A percentile compares a stretch with the other conserved stretches of the same genome.
Conservation (phyloP, 2,888 invertebrate species). For the Aspidiotus destructor region DNA sequence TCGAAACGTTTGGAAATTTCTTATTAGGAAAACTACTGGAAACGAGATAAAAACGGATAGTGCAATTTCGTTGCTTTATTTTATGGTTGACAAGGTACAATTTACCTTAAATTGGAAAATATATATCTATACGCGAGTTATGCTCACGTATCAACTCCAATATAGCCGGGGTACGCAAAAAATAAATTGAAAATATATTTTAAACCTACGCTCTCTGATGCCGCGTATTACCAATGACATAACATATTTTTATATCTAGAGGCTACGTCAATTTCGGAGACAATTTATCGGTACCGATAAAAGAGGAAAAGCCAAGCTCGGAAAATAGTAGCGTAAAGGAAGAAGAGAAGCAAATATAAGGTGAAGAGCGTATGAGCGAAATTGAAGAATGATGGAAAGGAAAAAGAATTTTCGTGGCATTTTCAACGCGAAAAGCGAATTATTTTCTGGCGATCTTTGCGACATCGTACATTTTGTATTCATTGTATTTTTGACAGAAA, state of each 20-base stretch:
- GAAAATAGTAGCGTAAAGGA: not conserved
- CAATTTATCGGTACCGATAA: constrained; percentile 30
- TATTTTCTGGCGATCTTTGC: constrained; percentile 17
- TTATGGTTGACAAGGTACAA: constrained; percentile 33
- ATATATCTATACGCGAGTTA: constrained; percentile 23
- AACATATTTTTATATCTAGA: constrained; percentile 26
- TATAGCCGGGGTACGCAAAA: constrained; percentile 10
- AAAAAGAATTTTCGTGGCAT: constrained; percentile 25
- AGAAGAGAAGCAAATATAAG: constrained; percentile 7
- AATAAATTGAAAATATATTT: constrained; percentile 31
- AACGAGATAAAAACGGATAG: constrained; percentile 20
- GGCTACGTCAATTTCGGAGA: constrained; percentile 30
- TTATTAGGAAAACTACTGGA: constrained; percentile 21
- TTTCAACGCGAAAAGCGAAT: constrained; percentile 19
- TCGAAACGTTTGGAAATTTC: constrained; percentile 20
- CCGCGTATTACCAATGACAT: constrained; percentile 26
- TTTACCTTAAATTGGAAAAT: constrained; percentile 31
- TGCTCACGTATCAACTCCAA: constrained; percentile 17
- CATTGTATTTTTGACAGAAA: no score
- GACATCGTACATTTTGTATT: not conserved
- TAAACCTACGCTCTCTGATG: constrained; percentile 25
- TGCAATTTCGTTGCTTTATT: constrained; percentile 30
- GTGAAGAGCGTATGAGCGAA: not conserved
- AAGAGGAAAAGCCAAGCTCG: not conserved
- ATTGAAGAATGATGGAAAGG: not conserved